Base-by-base conservation (phyloP, 2,888 invertebrate species). In the Anorthoa munda region DNA sequence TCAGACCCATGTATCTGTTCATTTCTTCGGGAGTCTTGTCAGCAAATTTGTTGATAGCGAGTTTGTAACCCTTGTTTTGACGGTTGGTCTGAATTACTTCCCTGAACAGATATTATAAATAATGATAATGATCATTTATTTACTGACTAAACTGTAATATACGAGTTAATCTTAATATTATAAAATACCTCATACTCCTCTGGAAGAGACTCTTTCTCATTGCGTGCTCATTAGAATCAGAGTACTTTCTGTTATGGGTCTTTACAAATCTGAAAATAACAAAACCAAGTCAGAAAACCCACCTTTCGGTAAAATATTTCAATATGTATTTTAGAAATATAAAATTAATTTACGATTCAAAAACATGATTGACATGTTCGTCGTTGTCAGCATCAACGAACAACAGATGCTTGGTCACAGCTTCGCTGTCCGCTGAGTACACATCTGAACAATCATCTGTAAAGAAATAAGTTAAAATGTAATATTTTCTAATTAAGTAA, bases 11-110 rank as follows among this genome's bases (percentile, higher is more conserved):
- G 71, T 87, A 83, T 51, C 80, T 91, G 13, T 81, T 82, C 88
- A 93, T 88, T 83, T 95, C 95, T 64, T 91, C 82, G 4, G 89
- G 89, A 23, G 94, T 93, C 26, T 89, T 92, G 68, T 95, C 95
- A 60, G 94, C 88, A 55, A 95, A 93, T 23, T 93, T 85, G 78
- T 94, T 95, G 15, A 95, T 81, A 2, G 89, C 73, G 0, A 95
- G 89, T 75, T 90, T 94, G 81, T 91, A 95, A 4, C 91, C 89
- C 31, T 90, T 86, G 45, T 94, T 92, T 64, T 88, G 87, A 9
- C 87, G 87, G 63, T 94, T 95, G 46, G 84, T 90, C 18, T 84
- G 79, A 9, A 84, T 77, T 3, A 95, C 85, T 2, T 88, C 75
- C 72, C 94, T 95, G 72, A 26, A 83, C 66, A 56, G 17, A 12